A percentile compares a stretch with the other conserved stretches of the same genome.
Conservation (phyloP, 2,888 invertebrate species). For the Chrysopilus asiliformis region DNA sequence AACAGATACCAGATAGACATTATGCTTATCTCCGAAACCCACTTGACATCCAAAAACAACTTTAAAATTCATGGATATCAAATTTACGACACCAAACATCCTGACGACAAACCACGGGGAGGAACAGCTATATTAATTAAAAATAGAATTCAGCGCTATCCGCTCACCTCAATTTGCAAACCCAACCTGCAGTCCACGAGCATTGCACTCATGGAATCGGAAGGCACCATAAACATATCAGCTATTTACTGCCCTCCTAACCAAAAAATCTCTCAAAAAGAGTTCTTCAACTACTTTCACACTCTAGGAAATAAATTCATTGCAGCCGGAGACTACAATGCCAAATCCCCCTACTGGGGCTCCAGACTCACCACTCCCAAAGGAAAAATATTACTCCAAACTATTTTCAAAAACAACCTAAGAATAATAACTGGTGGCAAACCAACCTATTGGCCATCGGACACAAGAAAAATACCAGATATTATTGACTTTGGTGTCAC, state of each 20-base stretch:
- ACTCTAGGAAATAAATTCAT: not conserved
- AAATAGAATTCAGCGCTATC: conserved; percentile 2
- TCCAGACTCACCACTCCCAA: not conserved
- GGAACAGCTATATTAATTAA: conserved; percentile 5
- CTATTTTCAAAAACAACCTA: not conserved
- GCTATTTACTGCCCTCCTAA: conserved; percentile 6
- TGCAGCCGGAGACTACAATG: not conserved
- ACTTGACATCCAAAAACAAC: not conserved
- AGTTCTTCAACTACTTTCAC: not conserved
- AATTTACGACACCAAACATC: conserved; percentile 2
- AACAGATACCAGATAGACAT: no score
- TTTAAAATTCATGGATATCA: conserved; percentile 1
- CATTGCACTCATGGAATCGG: not conserved
- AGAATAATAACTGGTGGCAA: not conserved
- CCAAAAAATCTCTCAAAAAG: not conserved
- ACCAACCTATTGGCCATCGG: not conserved
- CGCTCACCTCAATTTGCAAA: not conserved
- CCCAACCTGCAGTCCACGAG: conserved; percentile 2
- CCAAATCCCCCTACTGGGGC: not conserved
- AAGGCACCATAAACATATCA: not conserved
- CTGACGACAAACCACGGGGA: not conserved
- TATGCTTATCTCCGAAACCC: no score
- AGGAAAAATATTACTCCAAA: not conserved
- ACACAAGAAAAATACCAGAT: not conserved
- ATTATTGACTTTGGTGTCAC: not conserved